These are phyloP conservation scores for Shargacucullia verbasci DNA, from an alignment of 2,888 invertebrate genomes.

Conservation along the genomic window DNA sequence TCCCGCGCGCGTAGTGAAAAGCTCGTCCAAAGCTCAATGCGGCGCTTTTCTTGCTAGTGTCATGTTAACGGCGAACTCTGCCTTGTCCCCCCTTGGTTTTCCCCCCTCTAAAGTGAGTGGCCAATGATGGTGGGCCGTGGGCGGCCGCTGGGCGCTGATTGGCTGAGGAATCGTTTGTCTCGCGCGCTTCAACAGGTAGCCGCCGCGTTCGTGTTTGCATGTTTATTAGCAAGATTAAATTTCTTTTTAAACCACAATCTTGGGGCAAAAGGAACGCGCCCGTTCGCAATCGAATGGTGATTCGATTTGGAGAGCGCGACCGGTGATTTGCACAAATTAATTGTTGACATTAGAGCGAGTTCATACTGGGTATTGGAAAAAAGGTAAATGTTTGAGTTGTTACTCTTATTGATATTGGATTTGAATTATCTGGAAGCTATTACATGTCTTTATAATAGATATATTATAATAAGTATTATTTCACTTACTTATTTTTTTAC, in stretches of 20 bases:
- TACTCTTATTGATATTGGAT: conserved; percentile 16
- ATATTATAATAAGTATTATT: too few species aligned
- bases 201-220: conserved; percentile 85
- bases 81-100: conserved; percentile 61
- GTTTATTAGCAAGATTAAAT: conserved; percentile 88
- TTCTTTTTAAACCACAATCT: conserved; percentile 84
- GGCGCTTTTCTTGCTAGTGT: conserved; percentile 86
- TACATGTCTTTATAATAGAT: too few species aligned
- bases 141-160: conserved; percentile 83
- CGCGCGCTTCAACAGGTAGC: conserved; percentile 88
- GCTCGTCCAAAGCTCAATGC: conserved; percentile 87
- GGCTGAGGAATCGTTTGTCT: conserved; percentile 79
- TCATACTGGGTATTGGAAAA: conserved; percentile 22
- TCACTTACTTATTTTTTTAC: too few species aligned
- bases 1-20: conserved; percentile 83
- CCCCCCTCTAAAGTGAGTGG: conserved; percentile 69
- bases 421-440: conserved; percentile 15
- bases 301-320: conserved; percentile 69
- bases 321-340: conserved; percentile 59
- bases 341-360: conserved; percentile 53
- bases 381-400: conserved; percentile 13
- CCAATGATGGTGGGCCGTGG: conserved; percentile 82
- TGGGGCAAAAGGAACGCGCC: conserved; percentile 73
- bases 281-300: conserved; percentile 71
- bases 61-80: conserved; percentile 78